A percentile compares a stretch with the other conserved stretches of the same genome.
Conservation (phyloP, 2,797 vertebrate genomes). For the Coranthus polyacanthus region DNA sequence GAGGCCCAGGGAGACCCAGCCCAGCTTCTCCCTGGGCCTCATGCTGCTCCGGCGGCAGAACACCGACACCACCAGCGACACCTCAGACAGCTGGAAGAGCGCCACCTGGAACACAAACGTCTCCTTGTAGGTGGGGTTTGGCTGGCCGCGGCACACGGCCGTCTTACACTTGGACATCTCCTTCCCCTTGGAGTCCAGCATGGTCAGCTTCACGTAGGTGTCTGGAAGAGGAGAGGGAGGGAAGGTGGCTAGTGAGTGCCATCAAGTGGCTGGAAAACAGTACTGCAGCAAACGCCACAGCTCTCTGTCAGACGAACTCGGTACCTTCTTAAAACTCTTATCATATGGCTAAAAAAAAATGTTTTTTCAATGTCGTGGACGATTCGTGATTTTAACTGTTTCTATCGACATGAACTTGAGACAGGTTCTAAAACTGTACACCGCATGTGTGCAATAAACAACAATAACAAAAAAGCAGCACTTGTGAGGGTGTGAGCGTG, state of each 20-base stretch:
- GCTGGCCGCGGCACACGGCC: slow-evolving; percentile 93
- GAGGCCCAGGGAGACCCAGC: slow-evolving; percentile 95
- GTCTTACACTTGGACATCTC: slow-evolving; percentile 99
- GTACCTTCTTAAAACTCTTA: too few relatives aligned
- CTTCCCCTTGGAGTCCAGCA: slow-evolving; percentile 98
- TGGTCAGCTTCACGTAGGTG: slow-evolving; percentile 95
- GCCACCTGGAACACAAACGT: slow-evolving; percentile 98
- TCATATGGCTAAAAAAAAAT: too few relatives aligned
- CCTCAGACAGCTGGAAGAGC: slow-evolving; percentile 97
- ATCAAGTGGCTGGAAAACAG: slow-evolving; percentile 61
- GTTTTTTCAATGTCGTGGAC: too few relatives aligned
- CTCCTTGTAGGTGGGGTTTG: slow-evolving; percentile 96
- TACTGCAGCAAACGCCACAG: slow-evolving; percentile 16
- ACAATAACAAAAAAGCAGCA: too few relatives aligned
- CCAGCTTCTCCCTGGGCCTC: slow-evolving; percentile 93
- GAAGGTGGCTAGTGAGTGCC: slow-evolving; percentile 41
- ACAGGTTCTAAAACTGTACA: too few relatives aligned
- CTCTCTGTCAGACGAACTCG: too few relatives aligned
- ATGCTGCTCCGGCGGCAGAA: slow-evolving; percentile 94
- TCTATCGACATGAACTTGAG: too few relatives aligned
- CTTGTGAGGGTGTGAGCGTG: too few relatives aligned
- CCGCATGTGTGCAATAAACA: too few relatives aligned
- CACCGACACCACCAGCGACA: slow-evolving; percentile 94
- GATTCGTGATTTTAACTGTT: too few relatives aligned
- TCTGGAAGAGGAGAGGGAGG: slow-evolving; percentile 81